Conservation (phyloP, 2,888 invertebrate species). For the Asteroscopus sphinx region DNA sequence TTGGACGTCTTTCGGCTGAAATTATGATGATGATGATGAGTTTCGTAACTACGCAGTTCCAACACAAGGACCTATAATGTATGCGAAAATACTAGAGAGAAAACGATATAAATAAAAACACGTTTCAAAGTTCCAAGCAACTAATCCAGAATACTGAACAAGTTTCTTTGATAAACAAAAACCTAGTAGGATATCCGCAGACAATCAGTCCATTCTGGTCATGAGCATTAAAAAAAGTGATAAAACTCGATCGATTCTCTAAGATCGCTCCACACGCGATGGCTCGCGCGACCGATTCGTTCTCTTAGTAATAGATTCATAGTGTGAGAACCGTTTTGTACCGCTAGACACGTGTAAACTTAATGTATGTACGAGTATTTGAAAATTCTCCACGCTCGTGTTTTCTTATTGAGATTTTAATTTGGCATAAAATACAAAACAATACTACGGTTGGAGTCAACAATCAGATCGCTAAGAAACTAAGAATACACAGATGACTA, state of each 20-base stretch:
- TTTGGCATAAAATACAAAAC: conserved; percentile 15
- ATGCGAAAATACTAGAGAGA: neutral
- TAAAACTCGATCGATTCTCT: conserved; percentile 22
- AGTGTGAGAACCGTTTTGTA: conserved; percentile 24
- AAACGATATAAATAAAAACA: conserved; percentile 6
- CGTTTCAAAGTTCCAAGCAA: neutral
- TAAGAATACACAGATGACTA: no score
- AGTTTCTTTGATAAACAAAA: conserved; percentile 21
- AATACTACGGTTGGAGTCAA: no score
- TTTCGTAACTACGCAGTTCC: no score
- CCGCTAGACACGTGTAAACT: conserved; percentile 37
- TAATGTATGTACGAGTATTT: conserved; percentile 18
- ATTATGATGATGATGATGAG: no score
- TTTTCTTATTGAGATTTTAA: conserved; percentile 5
- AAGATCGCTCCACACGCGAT: conserved; percentile 24
- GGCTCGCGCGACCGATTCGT: conserved; percentile 9
- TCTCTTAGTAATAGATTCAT: conserved; percentile 32
- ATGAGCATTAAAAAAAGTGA: conserved; percentile 28
- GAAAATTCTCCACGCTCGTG: conserved; percentile 20
- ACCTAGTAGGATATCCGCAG: conserved; percentile 29
- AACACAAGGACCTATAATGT: no score
- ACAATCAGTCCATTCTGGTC: conserved; percentile 10
- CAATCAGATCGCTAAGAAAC: no score
- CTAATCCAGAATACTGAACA: conserved; percentile 7
- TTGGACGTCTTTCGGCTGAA: no score